These are phyloP conservation scores for Ochropleura leucogaster DNA, from an alignment of 2,888 invertebrate species.

Conservation along the genomic window DNA sequence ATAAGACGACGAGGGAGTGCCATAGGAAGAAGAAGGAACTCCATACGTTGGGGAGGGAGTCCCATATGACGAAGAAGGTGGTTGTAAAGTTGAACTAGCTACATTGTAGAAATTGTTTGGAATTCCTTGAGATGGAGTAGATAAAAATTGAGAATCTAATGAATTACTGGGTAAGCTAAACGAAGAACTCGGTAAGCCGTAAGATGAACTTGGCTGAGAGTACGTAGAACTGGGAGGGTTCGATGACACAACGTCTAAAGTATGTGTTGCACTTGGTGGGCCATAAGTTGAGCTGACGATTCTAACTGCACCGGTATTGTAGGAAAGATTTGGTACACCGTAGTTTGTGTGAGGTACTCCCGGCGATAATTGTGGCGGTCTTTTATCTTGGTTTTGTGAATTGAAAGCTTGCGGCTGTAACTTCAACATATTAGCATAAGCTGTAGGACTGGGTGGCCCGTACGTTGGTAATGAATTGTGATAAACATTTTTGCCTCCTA, in stretches of 20 bases:
- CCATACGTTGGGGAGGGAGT: conserved; percentile 70
- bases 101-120: conserved; percentile 66
- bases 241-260: conserved; percentile 78
- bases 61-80: conserved; percentile 67
- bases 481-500: conserved; percentile 80
- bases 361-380: conserved; percentile 70
- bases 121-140: conserved; percentile 60
- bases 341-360: conserved; percentile 78
- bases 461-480: conserved; percentile 81
- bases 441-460: conserved; percentile 85
- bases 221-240: conserved; percentile 74
- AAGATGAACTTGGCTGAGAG: conserved; percentile 72
- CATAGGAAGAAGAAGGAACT: conserved; percentile 62
- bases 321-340: conserved; percentile 76
- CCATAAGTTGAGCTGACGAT: conserved; percentile 80
- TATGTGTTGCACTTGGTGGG: conserved; percentile 79
- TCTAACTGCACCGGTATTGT: conserved; percentile 66
- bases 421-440: conserved; percentile 74
- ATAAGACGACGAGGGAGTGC: conserved; percentile 69
- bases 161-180: conserved; percentile 50
- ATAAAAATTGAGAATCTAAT: conserved; percentile 60
- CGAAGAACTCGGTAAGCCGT: conserved; percentile 63
- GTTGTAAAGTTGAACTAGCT: conserved; percentile 72
- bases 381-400: conserved; percentile 68
- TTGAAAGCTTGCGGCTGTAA: conserved; percentile 76